These are phyloP conservation scores for Polydrusus tereticollis DNA, from an alignment of 2,888 invertebrate species.

Conservation along the genomic window DNA sequence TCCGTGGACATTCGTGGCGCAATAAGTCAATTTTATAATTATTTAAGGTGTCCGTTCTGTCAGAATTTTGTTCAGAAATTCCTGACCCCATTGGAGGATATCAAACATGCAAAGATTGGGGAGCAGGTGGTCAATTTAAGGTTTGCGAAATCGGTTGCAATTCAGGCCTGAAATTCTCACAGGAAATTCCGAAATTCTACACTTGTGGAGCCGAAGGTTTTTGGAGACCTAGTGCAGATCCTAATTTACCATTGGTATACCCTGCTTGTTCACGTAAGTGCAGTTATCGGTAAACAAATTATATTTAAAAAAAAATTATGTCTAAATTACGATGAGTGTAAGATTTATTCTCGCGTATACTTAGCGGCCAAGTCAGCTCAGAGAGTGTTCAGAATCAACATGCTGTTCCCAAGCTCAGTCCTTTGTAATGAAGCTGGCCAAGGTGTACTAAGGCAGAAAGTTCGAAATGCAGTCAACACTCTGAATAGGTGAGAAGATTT, in stretches of 20 bases:
- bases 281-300: not conserved
- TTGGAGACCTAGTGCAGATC: constrained; percentile 92
- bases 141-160: constrained; percentile 94
- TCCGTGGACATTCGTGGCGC: too few species aligned
- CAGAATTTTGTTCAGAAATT: constrained; percentile 92
- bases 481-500: constrained; percentile 72
- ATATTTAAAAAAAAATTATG: not conserved
- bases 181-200: constrained; percentile 95
- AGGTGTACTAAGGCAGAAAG: constrained; percentile 90
- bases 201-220: constrained; percentile 98
- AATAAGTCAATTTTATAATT: too few species aligned
- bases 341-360: too few species aligned
- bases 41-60: constrained; percentile 65
- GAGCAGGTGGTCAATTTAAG: constrained; percentile 95
- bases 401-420: constrained; percentile 97
- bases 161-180: constrained; percentile 89
- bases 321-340: not conserved
- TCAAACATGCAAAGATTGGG: constrained; percentile 95
- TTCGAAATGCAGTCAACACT: constrained; percentile 89
- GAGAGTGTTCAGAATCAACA: constrained; percentile 91
- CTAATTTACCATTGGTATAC: constrained; percentile 85
- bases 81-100: constrained; percentile 92
- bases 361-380: constrained; percentile 91
- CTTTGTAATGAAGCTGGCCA: constrained; percentile 96
- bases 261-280: constrained; percentile 90